Evolutionary conservation across 2,113 vertebrate genomes (phyloP).

Genomic region (Heterocephalus glaber): DNA sequence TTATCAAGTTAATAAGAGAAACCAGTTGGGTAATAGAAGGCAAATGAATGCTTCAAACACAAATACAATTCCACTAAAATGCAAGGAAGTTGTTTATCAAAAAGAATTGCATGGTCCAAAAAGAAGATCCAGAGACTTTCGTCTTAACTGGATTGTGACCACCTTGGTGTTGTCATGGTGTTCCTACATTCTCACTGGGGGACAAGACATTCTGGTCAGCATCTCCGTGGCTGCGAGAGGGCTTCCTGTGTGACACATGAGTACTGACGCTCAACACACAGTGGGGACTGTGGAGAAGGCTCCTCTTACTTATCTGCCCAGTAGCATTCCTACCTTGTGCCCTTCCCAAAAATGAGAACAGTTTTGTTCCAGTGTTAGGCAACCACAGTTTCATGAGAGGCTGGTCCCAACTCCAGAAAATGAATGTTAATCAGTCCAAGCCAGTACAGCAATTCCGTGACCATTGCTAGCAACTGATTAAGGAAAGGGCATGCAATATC

Average conservation of each 20-base stretch:
- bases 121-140: neutral
- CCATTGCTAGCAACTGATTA: neutral
- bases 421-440: neutral
- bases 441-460: neutral
- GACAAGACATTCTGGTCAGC: neutral
- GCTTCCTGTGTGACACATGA: neutral
- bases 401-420: neutral
- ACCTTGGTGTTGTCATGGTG: neutral
- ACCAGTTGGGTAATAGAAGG: neutral
- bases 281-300: neutral
- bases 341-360: neutral
- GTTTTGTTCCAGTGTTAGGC: neutral
- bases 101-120: neutral
- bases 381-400: neutral
- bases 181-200: neutral
- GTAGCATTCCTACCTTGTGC: neutral
- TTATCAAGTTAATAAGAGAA: conserved; percentile 35
- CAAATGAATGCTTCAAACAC: neutral
- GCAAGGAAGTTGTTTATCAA: neutral
- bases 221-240: neutral
- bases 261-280: neutral
- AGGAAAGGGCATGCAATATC: neutral
- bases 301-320: neutral
- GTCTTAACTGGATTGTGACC: neutral
- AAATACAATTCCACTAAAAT: neutral